Evolutionary conservation across 2,888 invertebrate species (phyloP), one percentile per base, ranked within the genome.

Genomic region (Oligia strigilis): DNA sequence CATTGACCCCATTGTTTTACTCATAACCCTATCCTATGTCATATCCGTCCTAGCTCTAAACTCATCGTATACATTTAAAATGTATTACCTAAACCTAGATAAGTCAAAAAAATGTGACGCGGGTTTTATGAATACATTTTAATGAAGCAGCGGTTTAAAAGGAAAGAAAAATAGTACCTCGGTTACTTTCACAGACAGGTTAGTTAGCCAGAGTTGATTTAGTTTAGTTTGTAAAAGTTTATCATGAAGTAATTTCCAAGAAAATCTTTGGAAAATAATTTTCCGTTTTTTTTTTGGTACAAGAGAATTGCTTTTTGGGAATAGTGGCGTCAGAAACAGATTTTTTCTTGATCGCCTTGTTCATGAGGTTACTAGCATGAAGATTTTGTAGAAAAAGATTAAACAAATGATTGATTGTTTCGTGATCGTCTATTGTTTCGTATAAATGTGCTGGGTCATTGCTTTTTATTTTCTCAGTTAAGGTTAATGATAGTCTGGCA

Each of bases 111-210:
- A 85, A 85, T 85, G 65, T 72, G 88, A 80, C 72, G 77, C 74
- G 67, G 52, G 64, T 85, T 77, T 75, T 78, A 76, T 88, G 88
- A 86, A 86, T 80, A 77, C 60, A 86, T 88, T 88, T 78, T 86
- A 88, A 82, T 86, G 82, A 86, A 70, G 49, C 72, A 64, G 17
- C 52, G 75, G 52, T 62, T 74, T 83, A 66, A 78, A 87, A 80
- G 75, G 66, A 71, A 75, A 71, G 58, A 65, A 75, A 80, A 72
- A 74, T 74, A 75, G 23, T 0, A 29, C 17, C 29, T 58, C 13
- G 9, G 72, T 80, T 80, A 29, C 62, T 79, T 74, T 23, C 36
- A 40, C 62, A 43, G 75, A 64, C 72, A 43, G 72, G 83, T 78
- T 75, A 29, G 64, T 83, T 73, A 75, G 72, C 36, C 65, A 17